Evolutionary conservation across 2,797 vertebrate species (phyloP), one percentile per base, ranked within the genome.

Genomic region (Hylomyscus alleni): DNA sequence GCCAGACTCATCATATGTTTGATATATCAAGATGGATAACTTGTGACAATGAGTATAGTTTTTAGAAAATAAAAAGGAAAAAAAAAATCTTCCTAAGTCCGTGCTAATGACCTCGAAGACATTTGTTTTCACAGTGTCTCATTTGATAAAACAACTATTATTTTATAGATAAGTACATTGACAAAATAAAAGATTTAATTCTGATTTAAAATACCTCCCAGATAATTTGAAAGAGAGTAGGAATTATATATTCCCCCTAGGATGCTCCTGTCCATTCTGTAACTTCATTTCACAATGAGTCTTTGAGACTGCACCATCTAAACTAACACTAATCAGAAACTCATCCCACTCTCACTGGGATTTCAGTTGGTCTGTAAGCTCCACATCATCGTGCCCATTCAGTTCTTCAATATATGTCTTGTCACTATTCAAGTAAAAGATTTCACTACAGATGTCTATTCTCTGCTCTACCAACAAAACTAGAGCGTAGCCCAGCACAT

Each of bases 1-100:
- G 44, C 22, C 37, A 73, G 0, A 87, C 80, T 87, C 9, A 31
- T 82, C 50, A 87, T 96, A 56, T 26, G 20, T 75, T 60, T 56
- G 10, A 13, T 40, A 52, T 95, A 47, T 83, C 50, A 95, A 96
- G 93, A 84, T 73, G 37, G 1, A 37, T 47, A 93, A 65, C 26
- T 60, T 91, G 29, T 78, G 2, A 44, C n/a, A 52, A 88, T 60
- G 15, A 31, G 12, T 12, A 91, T 14, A 56, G 81, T 12, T 15
- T 92, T 34, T 92, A 3, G 6, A 75, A 54, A 19, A 54, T 24
- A 94, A n/a, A 47, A 78, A 26, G 56, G 9, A 58, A 22, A 22
- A 31, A 67, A 34, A 62, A 62, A 65, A 54, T 54, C 54, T 54
- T 54, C 3, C 44, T 44, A 58, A 62, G 11, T 19, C 80, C 84